Percentiles rank a stretch among this genome's conserved stretches.
phyloP scores from a whole-genome alignment of 1,140 invertebrate genomes.

The Pectinophora gossypiella region DNA sequence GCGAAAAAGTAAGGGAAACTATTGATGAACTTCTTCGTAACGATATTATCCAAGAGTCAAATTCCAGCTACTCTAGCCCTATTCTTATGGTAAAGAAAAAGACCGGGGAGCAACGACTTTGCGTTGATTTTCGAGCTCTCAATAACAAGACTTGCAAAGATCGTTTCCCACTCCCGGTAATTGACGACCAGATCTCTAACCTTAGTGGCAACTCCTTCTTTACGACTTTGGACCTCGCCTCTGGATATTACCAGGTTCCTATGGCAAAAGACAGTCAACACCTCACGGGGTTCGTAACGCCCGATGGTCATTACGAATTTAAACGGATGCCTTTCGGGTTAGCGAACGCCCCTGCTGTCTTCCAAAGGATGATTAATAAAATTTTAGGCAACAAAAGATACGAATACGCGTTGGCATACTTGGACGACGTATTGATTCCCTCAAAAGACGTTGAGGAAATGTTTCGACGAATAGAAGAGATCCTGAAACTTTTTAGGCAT shows the following conservation, averaged over 20 bases:
- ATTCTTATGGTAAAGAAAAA: too few species aligned
- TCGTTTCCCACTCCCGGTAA: constrained; percentile 1
- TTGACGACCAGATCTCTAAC: constrained; percentile 7
- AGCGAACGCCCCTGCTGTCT: background rate
- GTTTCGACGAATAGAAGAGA: background rate
- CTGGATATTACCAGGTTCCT: background rate
- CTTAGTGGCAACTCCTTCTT: background rate
- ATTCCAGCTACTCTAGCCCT: too few species aligned
- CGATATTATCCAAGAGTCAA: too few species aligned
- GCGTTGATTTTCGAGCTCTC: constrained; percentile 19
- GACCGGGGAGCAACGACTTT: constrained; percentile 27
- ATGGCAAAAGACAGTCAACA: background rate
- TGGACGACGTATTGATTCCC: background rate
- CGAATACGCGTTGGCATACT: background rate
- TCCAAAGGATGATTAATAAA: background rate
- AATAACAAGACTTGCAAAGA: constrained; percentile 6
- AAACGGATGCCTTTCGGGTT: background rate
- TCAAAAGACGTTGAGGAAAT: background rate
- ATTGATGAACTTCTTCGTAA: too few species aligned
- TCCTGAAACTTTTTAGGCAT: background rate
- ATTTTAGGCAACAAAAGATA: background rate
- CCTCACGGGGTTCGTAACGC: background rate
- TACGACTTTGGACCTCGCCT: background rate
- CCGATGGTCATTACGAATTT: background rate
- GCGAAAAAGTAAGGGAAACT: too few species aligned